Base-by-base conservation (phyloP, 1,140 invertebrate genomes). In the Drosophila dunni region DNA sequence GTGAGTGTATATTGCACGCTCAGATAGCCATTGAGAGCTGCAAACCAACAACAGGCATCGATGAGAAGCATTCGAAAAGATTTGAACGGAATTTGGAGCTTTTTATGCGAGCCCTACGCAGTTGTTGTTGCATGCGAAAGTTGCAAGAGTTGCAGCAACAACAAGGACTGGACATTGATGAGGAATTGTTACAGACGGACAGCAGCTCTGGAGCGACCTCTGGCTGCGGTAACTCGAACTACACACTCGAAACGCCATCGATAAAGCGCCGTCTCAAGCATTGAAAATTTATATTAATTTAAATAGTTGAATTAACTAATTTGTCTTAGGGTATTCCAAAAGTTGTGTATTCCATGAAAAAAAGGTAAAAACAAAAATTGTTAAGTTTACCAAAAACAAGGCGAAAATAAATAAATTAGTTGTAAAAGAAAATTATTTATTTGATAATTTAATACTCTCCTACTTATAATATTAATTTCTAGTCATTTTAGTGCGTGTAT, bases 1-100 rank as follows among this genome's bases (percentile, higher is more conserved):
- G 69, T 45, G 79, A 91, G n/a, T 90, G 89, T 60, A 80, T 91
- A 36, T 46, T 64, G 24, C 65, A 76, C 7, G 89, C 89, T 8
- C 81, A 91, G 45, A 15, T 69, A 29, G 65, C 68, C 24, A 75
- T 91, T 9, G 71, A 88, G 17, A 64, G 60, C 38, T 71, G 61
- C 40, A 60, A 29, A 2, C 34, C n/a, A 8, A 29, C 13, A 40
- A 7, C 3, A 11, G 7, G 24, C 15, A 51, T 72, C 13, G 50
- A 70, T 8, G 11, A 53, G 15, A 20, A 66, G n/a, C 24, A 64
- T 11, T 60, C 79, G 8, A n/a, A 15, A 1, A 71, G 48, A 2
- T 91, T 86, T 13, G 64, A 77, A 40, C 48, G 53, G 42, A 79
- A 83, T 50, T 57, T 84, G 0, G 46, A 85, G 40, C 69, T 60